Evolutionary conservation across 2,888 invertebrate species (phyloP).

Genomic region (Tryphoninae sp.): DNA sequence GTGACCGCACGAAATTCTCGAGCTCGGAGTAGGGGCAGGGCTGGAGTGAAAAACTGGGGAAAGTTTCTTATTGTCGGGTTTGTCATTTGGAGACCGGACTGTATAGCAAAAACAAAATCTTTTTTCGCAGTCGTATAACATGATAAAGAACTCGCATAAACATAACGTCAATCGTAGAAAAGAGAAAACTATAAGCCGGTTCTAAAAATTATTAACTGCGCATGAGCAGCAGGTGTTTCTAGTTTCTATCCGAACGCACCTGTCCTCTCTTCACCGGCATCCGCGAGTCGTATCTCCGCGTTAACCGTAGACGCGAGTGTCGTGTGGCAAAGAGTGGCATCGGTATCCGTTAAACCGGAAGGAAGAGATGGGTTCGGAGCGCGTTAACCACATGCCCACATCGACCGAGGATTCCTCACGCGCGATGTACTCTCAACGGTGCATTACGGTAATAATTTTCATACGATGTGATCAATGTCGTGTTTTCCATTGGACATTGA

Average conservation of each 20-base stretch:
- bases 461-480: slow-evolving; percentile 1
- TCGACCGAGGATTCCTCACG: slow-evolving; percentile 29
- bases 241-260: slow-evolving; percentile 57
- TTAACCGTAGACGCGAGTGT: neutral
- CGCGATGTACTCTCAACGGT: slow-evolving; percentile 16
- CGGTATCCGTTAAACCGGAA: slow-evolving; percentile 64
- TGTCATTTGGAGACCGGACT: too few relatives aligned
- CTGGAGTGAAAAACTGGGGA: too few relatives aligned
- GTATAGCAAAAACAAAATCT: too few relatives aligned
- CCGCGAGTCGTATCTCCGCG: slow-evolving; percentile 29
- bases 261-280: slow-evolving; percentile 52
- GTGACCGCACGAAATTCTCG: too few relatives aligned
- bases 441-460: slow-evolving; percentile 52
- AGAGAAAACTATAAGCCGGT: slow-evolving; percentile 40
- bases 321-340: slow-evolving; percentile 24
- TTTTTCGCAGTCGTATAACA: too few relatives aligned
- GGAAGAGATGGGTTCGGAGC: slow-evolving; percentile 47
- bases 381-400: slow-evolving; percentile 43
- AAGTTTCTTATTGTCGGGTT: too few relatives aligned
- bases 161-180: neutral
- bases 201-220: slow-evolving; percentile 39
- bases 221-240: slow-evolving; percentile 57
- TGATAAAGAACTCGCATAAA: too few relatives aligned
- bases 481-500: neutral
- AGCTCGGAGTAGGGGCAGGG: too few relatives aligned